Evolutionary conservation across 2,888 invertebrate species (phyloP), one percentile per base, ranked within the genome.

Genomic region (Brenthis hecate): DNA sequence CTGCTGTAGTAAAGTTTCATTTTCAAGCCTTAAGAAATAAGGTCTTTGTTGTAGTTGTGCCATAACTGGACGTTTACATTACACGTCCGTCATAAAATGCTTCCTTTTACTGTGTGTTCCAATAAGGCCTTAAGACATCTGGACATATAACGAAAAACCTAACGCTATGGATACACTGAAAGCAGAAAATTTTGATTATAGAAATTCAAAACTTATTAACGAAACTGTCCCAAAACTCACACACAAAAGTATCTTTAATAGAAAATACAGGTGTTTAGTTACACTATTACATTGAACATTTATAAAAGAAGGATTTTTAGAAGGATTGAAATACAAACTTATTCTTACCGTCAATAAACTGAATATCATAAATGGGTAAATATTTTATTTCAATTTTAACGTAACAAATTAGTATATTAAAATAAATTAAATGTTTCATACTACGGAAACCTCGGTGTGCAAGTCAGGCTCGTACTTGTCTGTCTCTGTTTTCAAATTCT

Each of bases 31-130:
- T 68, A 68, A 57, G 63, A 68, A 68, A 58, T 68, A 68, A 64
- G 62, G 54, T 61, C 54, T 62, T 67, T 56, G 62, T 67, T 67
- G 66, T 67, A 62, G 66, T 66, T 55, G 60, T 62, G 66, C 51
- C 51, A 67, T 67, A 62, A 67, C 66, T 67, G 61, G 61, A 67
- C 66, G 65, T 71, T 67, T 62, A 67, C 60, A 56, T 70, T 69
- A 62, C 70, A 69, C 69, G 56, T 61, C 43, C 68, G 58, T 73
- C 74, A 69, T 74, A 74, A 73, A 73, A 73, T 63, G 69, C 71
- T 70, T 74, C 56, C 69, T 68, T 72, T 72, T 74, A 71, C 70
- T 67, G 28, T 60, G 66, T 66, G 61, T 67, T 55, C 56, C 55
- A 55, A 67, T 67, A 55, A 50, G 61, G 56, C 56, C 56, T 32